Percentiles rank a stretch among this genome's conserved stretches.
These are phyloP conservation scores for Colaptes auratus DNA, from an alignment of 2,113 vertebrate species.

Conservation along the genomic window DNA sequence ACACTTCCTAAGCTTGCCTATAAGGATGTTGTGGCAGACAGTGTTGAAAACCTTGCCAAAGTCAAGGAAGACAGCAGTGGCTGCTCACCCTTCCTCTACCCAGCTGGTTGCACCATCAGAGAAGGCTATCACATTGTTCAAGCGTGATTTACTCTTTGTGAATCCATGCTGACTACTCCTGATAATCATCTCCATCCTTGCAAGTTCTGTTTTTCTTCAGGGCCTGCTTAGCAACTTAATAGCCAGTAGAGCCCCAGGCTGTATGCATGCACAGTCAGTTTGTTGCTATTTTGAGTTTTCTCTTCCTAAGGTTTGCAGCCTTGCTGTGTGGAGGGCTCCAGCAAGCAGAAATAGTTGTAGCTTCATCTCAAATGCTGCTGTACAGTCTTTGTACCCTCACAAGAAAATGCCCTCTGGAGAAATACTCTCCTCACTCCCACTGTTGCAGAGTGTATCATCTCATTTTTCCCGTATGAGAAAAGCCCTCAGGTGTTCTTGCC, in stretches of 20 bases:
- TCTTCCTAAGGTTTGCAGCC: neutral
- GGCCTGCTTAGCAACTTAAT: neutral
- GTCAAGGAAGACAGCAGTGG: too few species aligned
- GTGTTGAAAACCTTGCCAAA: too few species aligned
- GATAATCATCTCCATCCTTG: neutral
- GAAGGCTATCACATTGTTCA: too few species aligned
- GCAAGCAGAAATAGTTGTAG: neutral
- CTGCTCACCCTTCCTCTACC: too few species aligned
- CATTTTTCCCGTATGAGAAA: neutral
- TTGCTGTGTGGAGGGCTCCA: neutral
- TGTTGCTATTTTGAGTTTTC: accelerated
- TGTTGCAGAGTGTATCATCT: neutral
- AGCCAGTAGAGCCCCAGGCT: neutral
- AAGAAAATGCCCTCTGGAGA: neutral
- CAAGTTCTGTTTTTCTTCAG: neutral
- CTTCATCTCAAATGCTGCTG: neutral
- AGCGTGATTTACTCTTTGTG: too few species aligned
- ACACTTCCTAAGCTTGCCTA: too few species aligned
- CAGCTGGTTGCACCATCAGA: too few species aligned
- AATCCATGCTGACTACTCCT: too few species aligned
- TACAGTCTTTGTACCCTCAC: accelerated
- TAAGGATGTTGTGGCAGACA: too few species aligned
- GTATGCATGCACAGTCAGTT: neutral
- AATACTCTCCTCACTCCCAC: neutral
- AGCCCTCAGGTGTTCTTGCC: neutral